Evolutionary conservation across 2,113 vertebrate species (phyloP), one percentile per base, ranked within the genome.

Genomic region (Sporophila hypoxantha): DNA sequence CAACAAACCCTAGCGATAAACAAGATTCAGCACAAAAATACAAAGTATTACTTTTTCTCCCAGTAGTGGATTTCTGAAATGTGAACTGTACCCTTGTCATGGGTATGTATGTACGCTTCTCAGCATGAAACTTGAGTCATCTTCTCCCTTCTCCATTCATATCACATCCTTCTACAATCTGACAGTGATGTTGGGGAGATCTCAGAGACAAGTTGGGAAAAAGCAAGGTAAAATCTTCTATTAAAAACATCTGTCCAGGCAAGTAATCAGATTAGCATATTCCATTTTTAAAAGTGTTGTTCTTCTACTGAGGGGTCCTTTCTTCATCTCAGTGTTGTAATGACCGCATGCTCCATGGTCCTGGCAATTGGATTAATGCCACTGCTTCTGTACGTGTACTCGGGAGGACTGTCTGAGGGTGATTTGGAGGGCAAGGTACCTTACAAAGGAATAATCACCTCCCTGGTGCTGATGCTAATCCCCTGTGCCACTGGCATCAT

Each of bases 321-420:
- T 85, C 80, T 78, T 66, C 74, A 10, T 53, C 62, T 47, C 95
- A 99, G 98, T 92, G 97, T 98, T 19, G 94, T 98, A 82, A 98
- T 98, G 98, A 99, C 98, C 14, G 96, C 97, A 6, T 98, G 97
- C 74, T 99, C 98, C 62, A 96, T 94, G 12, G 77, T 98, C 52
- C 78, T 92, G 47, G 97, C 98, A 19, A 88, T 98, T 93, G 98
- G 95, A 75, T 90, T 98, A 95, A 98, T 98, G 98, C 98, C 98
- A 32, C 93, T 99, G 86, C 97, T 98, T 61, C 96, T 99, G 21
- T 97, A 94, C 55, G 41, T 98, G 85, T 98, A 97, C 94, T 95
- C 75, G 30, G 89, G 96, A 92, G 98, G 97, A 32, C 95, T 98
- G 23, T 67, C 80, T 4, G 14, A 95, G 5, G 92, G 76, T 13